Conservation (phyloP, 1,140 invertebrate species). For the Trachelipus rathkii region DNA sequence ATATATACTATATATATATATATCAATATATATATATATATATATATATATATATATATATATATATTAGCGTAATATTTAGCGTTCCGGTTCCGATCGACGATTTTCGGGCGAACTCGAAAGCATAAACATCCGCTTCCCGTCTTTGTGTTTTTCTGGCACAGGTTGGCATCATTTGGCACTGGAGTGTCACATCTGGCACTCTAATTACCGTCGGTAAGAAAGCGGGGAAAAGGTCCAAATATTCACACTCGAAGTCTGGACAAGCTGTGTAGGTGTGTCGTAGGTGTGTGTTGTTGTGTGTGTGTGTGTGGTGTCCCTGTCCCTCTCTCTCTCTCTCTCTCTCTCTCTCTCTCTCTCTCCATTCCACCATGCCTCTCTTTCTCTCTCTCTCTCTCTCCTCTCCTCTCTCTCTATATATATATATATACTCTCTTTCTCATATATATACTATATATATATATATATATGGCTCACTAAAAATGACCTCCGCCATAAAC, state of each 20-base stretch:
- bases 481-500: too few species aligned
- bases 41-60: not conserved
- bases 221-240: not conserved
- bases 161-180: constrained; percentile 2
- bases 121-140: constrained; percentile 1
- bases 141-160: constrained; percentile 9
- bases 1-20: constrained; percentile 7
- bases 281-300: too few species aligned
- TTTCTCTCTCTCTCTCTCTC: too few species aligned
- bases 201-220: not conserved
- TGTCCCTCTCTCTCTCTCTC: not conserved
- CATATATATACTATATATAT: too few species aligned
- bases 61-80: not conserved
- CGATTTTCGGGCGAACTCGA: not conserved
- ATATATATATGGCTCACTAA: too few species aligned
- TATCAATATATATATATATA: not conserved
- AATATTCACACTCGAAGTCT: too few species aligned
- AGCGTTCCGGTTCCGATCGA: not conserved
- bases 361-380: too few species aligned
- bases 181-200: not conserved
- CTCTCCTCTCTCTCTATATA: too few species aligned
- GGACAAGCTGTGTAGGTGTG: too few species aligned
- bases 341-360: too few species aligned
- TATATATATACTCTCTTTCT: too few species aligned
- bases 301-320: too few species aligned